phyloP scores from a whole-genome alignment of 2,888 invertebrate species.

The Muscina levida region DNA sequence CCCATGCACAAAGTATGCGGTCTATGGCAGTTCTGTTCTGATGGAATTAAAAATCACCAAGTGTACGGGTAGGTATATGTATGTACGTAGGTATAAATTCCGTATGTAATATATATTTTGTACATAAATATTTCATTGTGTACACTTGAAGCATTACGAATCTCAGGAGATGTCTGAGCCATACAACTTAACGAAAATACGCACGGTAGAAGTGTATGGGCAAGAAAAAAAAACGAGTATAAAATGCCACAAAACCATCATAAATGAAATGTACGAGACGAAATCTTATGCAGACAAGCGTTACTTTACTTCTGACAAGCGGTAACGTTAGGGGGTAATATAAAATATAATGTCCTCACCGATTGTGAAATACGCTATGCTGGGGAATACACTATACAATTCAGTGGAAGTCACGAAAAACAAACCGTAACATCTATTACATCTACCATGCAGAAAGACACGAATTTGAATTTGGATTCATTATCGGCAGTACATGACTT shows the following conservation, averaged over 20 bases:
- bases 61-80: slow-evolving; percentile 2
- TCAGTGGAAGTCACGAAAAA: no score
- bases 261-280: slow-evolving; percentile 42
- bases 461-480: no score
- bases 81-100: background rate
- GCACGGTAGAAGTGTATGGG: background rate
- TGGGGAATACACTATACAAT: no score
- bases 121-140: slow-evolving; percentile 38
- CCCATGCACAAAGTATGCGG: slow-evolving; percentile 46
- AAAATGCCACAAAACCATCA: no score
- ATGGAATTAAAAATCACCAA: slow-evolving; percentile 61
- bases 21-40: slow-evolving; percentile 40
- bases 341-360: slow-evolving; percentile 5
- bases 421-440: no score
- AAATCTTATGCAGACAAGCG: slow-evolving; percentile 61
- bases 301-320: slow-evolving; percentile 42
- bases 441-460: no score
- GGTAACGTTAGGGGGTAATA: slow-evolving; percentile 23
- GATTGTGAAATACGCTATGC: slow-evolving; percentile 19
- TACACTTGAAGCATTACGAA: slow-evolving; percentile 56
- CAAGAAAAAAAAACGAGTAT: no score
- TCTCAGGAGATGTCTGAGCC: slow-evolving; percentile 64
- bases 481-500: no score
- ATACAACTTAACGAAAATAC: slow-evolving; percentile 5
- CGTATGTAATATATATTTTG: slow-evolving; percentile 4